Percentiles rank a stretch among this genome's conserved stretches.
phyloP scores from a whole-genome alignment of 2,113 vertebrate species.

The Aleadryas rufinucha region DNA sequence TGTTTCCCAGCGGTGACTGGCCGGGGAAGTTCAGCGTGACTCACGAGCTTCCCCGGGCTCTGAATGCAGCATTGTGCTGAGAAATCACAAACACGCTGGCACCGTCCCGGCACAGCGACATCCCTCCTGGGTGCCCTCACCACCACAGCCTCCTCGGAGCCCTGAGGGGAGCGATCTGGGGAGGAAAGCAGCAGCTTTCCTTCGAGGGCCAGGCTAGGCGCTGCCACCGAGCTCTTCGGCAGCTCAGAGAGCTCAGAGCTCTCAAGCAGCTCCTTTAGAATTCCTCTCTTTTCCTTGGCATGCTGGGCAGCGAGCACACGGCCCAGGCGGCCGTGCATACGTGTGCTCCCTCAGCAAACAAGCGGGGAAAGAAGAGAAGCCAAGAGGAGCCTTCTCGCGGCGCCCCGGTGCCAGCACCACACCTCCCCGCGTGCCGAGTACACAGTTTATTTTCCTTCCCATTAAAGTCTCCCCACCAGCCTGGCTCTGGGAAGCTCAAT shows the following conservation, averaged over 20 bases:
- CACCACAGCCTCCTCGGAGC: neutral
- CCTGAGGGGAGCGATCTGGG: accelerated
- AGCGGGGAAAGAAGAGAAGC: neutral
- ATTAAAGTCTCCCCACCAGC: conserved; percentile 46
- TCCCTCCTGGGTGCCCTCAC: neutral
- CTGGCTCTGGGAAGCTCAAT: conserved; percentile 55
- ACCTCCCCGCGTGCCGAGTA: conserved; percentile 23
- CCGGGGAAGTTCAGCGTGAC: conserved; percentile 50
- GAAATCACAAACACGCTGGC: neutral
- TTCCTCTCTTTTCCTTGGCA: neutral
- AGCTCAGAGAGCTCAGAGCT: neutral
- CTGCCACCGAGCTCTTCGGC: neutral
- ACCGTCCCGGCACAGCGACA: neutral
- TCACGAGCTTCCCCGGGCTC: conserved; percentile 27
- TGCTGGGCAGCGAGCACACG: neutral
- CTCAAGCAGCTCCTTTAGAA: neutral
- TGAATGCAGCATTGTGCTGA: conserved; percentile 62
- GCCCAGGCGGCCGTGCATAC: neutral
- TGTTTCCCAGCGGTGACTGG: conserved; percentile 12
- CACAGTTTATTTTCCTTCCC: conserved; percentile 68
- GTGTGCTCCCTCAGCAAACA: conserved; percentile 29
- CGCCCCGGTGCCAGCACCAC: neutral
- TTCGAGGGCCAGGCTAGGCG: accelerated
- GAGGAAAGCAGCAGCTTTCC: neutral
- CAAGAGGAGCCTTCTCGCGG: neutral